phyloP scores from a whole-genome alignment of 2,888 invertebrate genomes.

The Morpho helenor region DNA sequence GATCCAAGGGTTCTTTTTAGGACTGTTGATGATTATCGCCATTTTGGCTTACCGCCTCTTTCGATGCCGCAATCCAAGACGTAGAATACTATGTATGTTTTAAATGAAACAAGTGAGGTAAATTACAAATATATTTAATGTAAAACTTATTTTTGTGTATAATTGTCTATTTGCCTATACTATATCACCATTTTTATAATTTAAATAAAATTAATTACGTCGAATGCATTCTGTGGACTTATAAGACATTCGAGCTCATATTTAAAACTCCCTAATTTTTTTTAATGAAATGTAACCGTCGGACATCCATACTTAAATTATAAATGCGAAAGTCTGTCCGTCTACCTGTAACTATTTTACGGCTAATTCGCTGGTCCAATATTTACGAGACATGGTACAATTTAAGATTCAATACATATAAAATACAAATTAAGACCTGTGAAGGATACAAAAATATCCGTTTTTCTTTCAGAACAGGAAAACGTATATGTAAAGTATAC shows the following conservation, averaged over 20 bases:
- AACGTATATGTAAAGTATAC: too few species aligned
- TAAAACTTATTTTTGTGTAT: neutral
- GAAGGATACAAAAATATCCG: too few species aligned
- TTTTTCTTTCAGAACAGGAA: too few species aligned
- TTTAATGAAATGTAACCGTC: too few species aligned
- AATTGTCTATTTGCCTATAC: neutral
- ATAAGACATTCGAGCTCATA: neutral
- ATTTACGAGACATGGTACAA: too few species aligned
- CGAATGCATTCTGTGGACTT: neutral
- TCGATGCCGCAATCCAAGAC: constrained; percentile 39
- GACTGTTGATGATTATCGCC: constrained; percentile 33
- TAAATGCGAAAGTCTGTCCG: too few species aligned
- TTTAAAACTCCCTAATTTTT: neutral
- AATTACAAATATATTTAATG: constrained; percentile 1
- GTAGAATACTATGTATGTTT: constrained; percentile 28
- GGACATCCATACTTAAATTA: too few species aligned
- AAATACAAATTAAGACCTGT: too few species aligned
- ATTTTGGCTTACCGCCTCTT: constrained; percentile 41
- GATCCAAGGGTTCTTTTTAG: constrained; percentile 33
- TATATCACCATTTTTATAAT: neutral
- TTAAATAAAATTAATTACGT: neutral
- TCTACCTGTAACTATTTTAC: too few species aligned
- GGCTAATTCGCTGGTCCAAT: too few species aligned
- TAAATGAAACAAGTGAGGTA: constrained; percentile 12
- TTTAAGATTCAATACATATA: too few species aligned